Conservation (phyloP, 1,140 invertebrate genomes). For the Apis laboriosa region DNA sequence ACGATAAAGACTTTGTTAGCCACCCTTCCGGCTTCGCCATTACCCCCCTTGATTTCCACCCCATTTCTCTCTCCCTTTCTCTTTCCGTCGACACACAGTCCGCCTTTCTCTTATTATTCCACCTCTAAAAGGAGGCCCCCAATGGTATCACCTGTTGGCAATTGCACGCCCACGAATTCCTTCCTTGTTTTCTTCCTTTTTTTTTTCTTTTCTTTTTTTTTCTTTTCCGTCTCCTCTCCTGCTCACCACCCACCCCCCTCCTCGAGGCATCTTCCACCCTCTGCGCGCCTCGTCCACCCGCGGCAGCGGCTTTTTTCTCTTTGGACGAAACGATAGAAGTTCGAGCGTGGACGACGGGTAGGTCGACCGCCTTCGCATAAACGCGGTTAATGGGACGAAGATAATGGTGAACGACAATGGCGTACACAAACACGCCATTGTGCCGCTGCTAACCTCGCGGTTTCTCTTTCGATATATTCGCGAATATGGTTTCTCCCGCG, state of each 20-base stretch:
- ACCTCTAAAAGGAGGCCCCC: constrained; percentile 58
- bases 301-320: neutral
- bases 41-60: constrained; percentile 41
- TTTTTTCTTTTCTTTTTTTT: constrained; percentile 12
- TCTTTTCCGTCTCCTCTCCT: too few relatives aligned
- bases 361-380: constrained; percentile 48
- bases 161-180: constrained; percentile 60
- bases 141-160: constrained; percentile 73
- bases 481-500: neutral
- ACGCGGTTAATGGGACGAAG: constrained; percentile 53
- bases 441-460: constrained; percentile 30
- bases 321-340: constrained; percentile 26
- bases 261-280: neutral
- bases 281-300: neutral
- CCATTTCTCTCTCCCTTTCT: constrained; percentile 49
- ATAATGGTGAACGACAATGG: constrained; percentile 55
- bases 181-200: constrained; percentile 25
- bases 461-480: constrained; percentile 45
- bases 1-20: constrained; percentile 72
- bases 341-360: constrained; percentile 28
- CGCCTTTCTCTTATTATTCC: constrained; percentile 65
- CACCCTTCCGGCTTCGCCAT: constrained; percentile 57
- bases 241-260: too few relatives aligned
- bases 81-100: constrained; percentile 47
- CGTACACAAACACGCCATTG: constrained; percentile 44